A percentile compares a stretch with the other conserved stretches of the same genome.
Evolutionary conservation across 2,797 vertebrate genomes (phyloP).

Genomic region (Botia kubotai): DNA sequence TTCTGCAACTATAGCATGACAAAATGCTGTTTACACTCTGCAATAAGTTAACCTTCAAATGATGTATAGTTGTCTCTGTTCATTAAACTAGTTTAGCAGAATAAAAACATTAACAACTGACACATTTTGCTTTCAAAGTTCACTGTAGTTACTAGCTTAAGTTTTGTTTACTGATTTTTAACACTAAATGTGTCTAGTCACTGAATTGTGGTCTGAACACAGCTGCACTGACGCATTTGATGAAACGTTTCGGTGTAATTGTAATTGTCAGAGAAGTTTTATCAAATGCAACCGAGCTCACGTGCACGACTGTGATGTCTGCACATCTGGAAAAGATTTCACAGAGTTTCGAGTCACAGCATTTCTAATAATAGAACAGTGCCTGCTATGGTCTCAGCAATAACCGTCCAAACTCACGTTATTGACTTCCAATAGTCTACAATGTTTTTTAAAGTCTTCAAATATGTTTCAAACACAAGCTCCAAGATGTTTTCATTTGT

Average conservation of each 20-base stretch:
- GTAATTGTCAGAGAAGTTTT: constrained; percentile 5
- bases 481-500: no score
- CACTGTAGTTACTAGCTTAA: no score
- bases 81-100: no score
- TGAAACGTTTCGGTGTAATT: neutral
- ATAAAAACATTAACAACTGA: no score
- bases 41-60: no score
- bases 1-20: no score
- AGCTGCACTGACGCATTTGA: no score
- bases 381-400: neutral
- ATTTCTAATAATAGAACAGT: constrained; percentile 28
- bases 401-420: constrained; percentile 11
- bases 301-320: constrained; percentile 37
- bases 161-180: neutral
- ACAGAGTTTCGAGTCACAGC: constrained; percentile 35
- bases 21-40: no score
- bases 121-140: no score
- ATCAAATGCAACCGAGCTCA: constrained; percentile 15
- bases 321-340: constrained; percentile 63
- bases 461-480: neutral
- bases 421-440: neutral
- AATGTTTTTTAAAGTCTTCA: neutral
- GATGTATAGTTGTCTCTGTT: no score
- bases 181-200: neutral
- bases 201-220: neutral